These are phyloP conservation scores for Urocitellus parryii DNA, from an alignment of 2,113 vertebrate genomes.

Conservation along the genomic window DNA sequence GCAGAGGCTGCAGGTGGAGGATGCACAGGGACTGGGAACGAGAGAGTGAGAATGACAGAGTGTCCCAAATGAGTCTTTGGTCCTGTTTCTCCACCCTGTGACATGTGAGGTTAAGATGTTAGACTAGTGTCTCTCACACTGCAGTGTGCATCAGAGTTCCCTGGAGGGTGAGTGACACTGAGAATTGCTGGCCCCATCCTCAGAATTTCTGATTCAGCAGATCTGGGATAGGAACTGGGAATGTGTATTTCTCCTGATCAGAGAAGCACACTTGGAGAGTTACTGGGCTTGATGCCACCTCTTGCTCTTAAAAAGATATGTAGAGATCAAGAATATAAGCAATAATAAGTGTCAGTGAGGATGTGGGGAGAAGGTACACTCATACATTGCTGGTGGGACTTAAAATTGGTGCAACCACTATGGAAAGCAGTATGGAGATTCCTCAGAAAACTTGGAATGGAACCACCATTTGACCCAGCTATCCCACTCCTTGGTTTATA, in stretches of 20 bases:
- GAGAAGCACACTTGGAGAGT: neutral
- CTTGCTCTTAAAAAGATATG: neutral
- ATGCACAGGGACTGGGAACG: neutral
- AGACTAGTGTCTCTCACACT: fast-evolving
- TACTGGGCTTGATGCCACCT: neutral
- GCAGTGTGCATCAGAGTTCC: neutral
- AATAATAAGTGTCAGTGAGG: too few relatives aligned
- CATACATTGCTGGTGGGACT: too few relatives aligned
- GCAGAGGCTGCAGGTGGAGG: neutral
- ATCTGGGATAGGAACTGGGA: neutral
- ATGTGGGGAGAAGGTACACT: too few relatives aligned
- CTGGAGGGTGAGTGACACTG: fast-evolving
- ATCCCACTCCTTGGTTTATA: too few relatives aligned
- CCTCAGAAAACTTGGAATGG: too few relatives aligned
- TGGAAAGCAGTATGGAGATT: too few relatives aligned
- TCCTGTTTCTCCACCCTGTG: neutral
- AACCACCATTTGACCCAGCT: too few relatives aligned
- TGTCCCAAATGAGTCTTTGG: neutral
- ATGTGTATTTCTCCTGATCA: neutral
- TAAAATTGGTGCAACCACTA: too few relatives aligned
- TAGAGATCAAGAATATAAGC: too few relatives aligned
- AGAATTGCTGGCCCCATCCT: fast-evolving
- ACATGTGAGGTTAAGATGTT: too few relatives aligned
- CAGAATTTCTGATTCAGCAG: neutral
- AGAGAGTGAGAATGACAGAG: neutral